These are phyloP conservation scores for Diacarnus erythraeanus DNA, from an alignment of 37 sponge, comb jelly and placozoan genomes.

Conservation along the genomic window DNA sequence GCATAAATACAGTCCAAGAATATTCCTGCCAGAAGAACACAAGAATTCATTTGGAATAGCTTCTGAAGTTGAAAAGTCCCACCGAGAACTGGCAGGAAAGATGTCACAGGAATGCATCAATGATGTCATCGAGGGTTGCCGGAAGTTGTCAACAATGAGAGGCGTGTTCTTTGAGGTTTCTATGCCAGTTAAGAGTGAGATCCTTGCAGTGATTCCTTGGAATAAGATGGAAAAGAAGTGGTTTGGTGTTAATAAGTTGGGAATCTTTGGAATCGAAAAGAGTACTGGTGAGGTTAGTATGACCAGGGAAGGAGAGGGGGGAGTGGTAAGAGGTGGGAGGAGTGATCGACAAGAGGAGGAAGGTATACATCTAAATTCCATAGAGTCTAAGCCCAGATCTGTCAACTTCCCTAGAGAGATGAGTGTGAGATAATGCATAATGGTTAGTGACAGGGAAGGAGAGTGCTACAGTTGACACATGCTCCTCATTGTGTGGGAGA, in stretches of 20 bases:
- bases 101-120: slow-evolving; percentile 39
- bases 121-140: slow-evolving; percentile 33
- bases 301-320: too few relatives aligned
- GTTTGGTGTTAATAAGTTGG: slow-evolving; percentile 43
- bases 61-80: slow-evolving; percentile 26
- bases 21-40: slow-evolving; percentile 47
- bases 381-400: too few relatives aligned
- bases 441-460: too few relatives aligned
- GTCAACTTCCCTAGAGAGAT: too few relatives aligned
- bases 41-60: slow-evolving; percentile 1
- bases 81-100: slow-evolving; percentile 9
- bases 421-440: too few relatives aligned
- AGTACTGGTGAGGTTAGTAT: slow-evolving; percentile 44
- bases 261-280: slow-evolving; percentile 28
- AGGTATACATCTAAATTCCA: too few relatives aligned
- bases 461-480: too few relatives aligned
- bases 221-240: slow-evolving; percentile 41
- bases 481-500: too few relatives aligned
- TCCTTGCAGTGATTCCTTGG: slow-evolving; percentile 42
- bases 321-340: too few relatives aligned
- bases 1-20: slow-evolving; percentile 29
- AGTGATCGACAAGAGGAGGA: too few relatives aligned
- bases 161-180: slow-evolving; percentile 69
- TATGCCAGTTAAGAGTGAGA: slow-evolving; percentile 39
- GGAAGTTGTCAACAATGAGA: slow-evolving; percentile 20